Percentiles rank a stretch among this genome's conserved stretches.
Evolutionary conservation across 2,888 invertebrate genomes (phyloP).

Genomic region (Vesta saturnalis): DNA sequence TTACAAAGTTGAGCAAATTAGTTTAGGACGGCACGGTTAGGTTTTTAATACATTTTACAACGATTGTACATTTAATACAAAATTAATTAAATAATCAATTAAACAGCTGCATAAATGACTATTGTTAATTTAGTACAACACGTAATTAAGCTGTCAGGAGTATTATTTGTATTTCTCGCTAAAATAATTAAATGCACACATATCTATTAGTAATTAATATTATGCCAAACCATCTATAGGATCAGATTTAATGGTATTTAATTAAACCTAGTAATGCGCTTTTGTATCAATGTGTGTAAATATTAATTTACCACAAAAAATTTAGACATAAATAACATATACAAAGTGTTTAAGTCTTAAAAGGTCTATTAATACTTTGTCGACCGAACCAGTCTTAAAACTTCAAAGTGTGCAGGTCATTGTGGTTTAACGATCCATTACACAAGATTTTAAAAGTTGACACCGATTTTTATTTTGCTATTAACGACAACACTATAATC

Average conservation of each 20-base stretch:
- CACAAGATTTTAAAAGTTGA: neutral
- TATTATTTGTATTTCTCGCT: neutral
- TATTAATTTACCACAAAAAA: too few relatives aligned
- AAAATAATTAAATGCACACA: neutral
- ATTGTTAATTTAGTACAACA: neutral
- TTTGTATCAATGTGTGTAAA: too few relatives aligned
- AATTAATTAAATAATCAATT: neutral
- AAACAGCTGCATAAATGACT: neutral
- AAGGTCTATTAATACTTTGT: neutral
- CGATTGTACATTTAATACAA: too few relatives aligned
- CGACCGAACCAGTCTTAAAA: neutral
- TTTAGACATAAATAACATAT: too few relatives aligned
- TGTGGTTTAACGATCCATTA: slow-evolving; percentile 13
- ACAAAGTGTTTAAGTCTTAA: neutral
- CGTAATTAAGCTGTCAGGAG: neutral
- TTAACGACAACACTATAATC: neutral
- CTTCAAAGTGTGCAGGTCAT: slow-evolving; percentile 12
- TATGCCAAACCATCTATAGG: neutral
- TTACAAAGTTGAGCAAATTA: too few relatives aligned
- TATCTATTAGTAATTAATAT: neutral
- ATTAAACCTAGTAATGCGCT: neutral
- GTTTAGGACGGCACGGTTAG: too few relatives aligned
- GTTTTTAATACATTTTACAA: too few relatives aligned
- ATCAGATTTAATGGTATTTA: neutral
- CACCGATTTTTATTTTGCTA: neutral